phyloP scores from a whole-genome alignment of 2,797 vertebrate genomes.

The Lepus townsendii region DNA sequence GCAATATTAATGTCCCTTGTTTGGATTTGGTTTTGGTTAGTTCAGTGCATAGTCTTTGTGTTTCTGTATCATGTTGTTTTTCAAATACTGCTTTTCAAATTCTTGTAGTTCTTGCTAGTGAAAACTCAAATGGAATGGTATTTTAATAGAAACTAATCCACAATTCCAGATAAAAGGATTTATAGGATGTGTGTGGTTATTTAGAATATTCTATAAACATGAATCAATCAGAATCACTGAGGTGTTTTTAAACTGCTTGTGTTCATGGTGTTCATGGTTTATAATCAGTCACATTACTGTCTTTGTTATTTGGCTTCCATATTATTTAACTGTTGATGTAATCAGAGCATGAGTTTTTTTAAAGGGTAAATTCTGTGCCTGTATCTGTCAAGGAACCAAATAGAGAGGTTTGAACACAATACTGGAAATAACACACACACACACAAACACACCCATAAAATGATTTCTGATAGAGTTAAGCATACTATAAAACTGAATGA shows the following conservation, averaged over 20 bases:
- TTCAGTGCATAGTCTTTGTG: neutral
- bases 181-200: neutral
- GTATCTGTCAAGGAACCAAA: neutral
- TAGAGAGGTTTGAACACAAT: neutral
- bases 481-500: neutral
- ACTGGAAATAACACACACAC: neutral
- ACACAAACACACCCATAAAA: neutral
- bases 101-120: neutral
- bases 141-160: neutral
- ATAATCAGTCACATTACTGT: neutral
- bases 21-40: slow-evolving; percentile 6
- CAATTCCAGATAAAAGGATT: neutral
- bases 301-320: slow-evolving; percentile 1
- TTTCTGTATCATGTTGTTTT: neutral
- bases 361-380: neutral
- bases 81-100: neutral
- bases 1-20: neutral
- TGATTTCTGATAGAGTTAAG: neutral
- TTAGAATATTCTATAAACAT: slow-evolving; percentile 46
- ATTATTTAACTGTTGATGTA: slow-evolving; percentile 1
- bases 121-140: slow-evolving; percentile 34
- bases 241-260: neutral
- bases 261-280: neutral
- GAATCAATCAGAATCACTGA: slow-evolving; percentile 3
- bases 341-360: slow-evolving; percentile 31